Percentiles rank a stretch among this genome's conserved stretches.
Evolutionary conservation across 2,113 vertebrate species (phyloP).

Genomic region (Macaca mulatta): DNA sequence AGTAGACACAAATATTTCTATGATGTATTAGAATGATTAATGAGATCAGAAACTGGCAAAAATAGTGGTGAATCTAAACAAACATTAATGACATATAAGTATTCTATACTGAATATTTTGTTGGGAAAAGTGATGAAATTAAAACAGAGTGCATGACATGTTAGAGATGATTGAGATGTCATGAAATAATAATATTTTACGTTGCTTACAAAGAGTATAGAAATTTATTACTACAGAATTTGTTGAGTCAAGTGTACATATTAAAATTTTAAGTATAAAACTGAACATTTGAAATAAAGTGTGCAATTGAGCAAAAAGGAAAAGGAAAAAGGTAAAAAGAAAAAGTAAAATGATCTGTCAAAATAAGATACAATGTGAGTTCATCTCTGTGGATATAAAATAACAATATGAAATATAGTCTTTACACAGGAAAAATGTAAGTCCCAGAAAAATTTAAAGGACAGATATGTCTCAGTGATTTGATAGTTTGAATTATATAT

Average conservation of each 20-base stretch:
- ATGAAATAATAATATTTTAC: background rate
- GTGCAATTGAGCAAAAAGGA: background rate
- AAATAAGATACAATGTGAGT: background rate
- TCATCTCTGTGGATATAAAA: background rate
- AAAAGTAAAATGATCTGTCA: background rate
- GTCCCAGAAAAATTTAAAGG: background rate
- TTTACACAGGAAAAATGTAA: background rate
- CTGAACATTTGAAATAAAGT: background rate
- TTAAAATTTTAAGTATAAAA: background rate
- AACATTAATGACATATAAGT: background rate
- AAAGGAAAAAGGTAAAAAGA: background rate
- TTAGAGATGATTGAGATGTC: background rate
- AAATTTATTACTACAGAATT: background rate
- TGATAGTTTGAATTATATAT: background rate
- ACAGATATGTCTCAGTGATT: background rate
- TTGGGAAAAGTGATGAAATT: background rate
- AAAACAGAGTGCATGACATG: background rate
- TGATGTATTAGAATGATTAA: background rate
- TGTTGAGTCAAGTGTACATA: background rate
- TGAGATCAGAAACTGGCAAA: background rate
- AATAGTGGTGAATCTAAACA: background rate
- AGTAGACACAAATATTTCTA: background rate
- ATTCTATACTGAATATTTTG: background rate
- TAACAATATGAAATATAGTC: background rate
- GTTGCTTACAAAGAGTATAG: background rate